A percentile compares a stretch with the other conserved stretches of the same genome.
These are phyloP conservation scores for Bubalus kerabau DNA, from an alignment of 2,113 vertebrate genomes.

Conservation along the genomic window DNA sequence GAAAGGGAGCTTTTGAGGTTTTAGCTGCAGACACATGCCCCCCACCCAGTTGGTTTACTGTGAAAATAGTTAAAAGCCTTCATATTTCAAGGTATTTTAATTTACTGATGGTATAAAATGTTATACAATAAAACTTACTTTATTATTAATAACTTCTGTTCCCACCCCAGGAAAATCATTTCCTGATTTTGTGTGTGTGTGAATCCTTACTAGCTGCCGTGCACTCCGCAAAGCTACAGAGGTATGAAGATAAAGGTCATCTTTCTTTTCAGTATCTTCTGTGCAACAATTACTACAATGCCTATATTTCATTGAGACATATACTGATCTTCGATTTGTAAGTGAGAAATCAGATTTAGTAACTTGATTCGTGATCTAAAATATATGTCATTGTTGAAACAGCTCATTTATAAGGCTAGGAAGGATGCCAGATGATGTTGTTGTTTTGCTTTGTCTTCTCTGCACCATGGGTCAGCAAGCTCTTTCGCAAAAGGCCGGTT, in stretches of 20 bases:
- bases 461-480: neutral
- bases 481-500: neutral
- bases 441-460: neutral
- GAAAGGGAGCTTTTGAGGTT: neutral
- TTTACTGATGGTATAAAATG: neutral
- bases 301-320: neutral
- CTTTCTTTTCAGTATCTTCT: neutral
- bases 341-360: neutral
- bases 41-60: neutral
- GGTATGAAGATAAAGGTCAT: neutral
- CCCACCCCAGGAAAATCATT: neutral
- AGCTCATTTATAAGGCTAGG: neutral
- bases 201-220: neutral
- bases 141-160: neutral
- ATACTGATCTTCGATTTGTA: neutral
- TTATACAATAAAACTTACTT: neutral
- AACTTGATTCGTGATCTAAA: neutral
- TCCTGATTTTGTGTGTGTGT: neutral
- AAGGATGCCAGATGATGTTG: neutral
- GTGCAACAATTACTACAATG: neutral
- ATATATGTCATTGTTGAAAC: neutral
- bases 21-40: neutral
- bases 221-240: neutral
- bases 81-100: neutral
- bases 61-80: neutral